Evolutionary conservation across 1,140 invertebrate genomes (phyloP), one percentile per base, ranked within the genome.

Genomic region (Hyles euphorbiae): DNA sequence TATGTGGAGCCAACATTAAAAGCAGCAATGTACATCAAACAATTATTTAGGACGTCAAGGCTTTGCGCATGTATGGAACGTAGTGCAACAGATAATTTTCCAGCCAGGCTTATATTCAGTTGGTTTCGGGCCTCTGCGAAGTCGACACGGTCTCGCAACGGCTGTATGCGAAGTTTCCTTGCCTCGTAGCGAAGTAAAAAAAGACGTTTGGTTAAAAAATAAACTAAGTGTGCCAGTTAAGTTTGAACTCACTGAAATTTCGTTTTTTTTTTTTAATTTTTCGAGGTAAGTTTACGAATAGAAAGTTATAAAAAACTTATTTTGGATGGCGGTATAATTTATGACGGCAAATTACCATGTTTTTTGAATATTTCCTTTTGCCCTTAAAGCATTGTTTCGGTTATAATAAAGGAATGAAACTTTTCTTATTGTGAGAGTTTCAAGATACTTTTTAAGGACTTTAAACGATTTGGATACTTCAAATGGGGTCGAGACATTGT

Each of bases 41-140:
- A 10, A 8, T 8, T 11, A 43, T 12, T 61, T 53, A 2, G n/a
- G 5, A 22, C 64, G 50, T 10, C 34, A 8, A n/a, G 36, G 53
- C 36, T 62, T 56, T 67, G 68, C 68, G 68, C 68, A 70, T 67
- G 62, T 63, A 60, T 63, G 49, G 50, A 61, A 61, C 63, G 11
- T 63, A 60, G 64, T 70, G 64, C 55, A 66, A 63, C 61, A 70
- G 60, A 67, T 67, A 65, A 64, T 70, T 63, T 63, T 59, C 64
- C 47, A 32, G 40, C 47, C 60, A 57, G 58, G 53, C 53, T 65
- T 56, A 60, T 56, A 66, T 64, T 69, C 67, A 72, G 70, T 72
- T 47, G 56, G 58, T 36, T 65, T 45, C 53, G 64, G 50, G 54
- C 55, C 52, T 58, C 49, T 50, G 58, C 58, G 49, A 46, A 46